A percentile compares a stretch with the other conserved stretches of the same genome.
phyloP scores from a whole-genome alignment of 2,797 vertebrate species.

The Notolepis coatsorum region DNA sequence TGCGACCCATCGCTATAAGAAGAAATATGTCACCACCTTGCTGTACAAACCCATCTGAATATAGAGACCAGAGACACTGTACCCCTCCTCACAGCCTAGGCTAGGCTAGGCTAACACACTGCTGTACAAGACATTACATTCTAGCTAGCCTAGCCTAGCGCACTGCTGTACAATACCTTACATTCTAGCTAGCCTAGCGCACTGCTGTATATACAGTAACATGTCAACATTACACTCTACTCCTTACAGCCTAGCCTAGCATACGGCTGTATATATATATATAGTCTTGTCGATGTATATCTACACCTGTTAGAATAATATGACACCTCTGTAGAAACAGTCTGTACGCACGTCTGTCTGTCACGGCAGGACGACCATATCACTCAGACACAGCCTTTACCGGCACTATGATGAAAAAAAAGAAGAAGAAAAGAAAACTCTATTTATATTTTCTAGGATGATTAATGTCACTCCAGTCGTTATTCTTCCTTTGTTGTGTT shows the following conservation, averaged over 20 bases:
- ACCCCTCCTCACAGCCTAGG: slow-evolving; percentile 7
- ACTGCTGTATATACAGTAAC: too few species aligned
- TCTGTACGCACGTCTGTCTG: too few species aligned
- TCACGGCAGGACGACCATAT: too few species aligned
- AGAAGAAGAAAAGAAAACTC: too few species aligned
- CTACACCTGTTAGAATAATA: neutral
- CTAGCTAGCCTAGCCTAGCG: slow-evolving; percentile 1
- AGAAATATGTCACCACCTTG: slow-evolving; percentile 96
- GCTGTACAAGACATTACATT: slow-evolving; percentile 49
- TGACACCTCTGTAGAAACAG: slow-evolving; percentile 3
- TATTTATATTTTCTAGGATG: slow-evolving; percentile 26
- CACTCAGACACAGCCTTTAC: too few species aligned
- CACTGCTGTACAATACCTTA: neutral
- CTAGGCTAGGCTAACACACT: too few species aligned
- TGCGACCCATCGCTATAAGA: slow-evolving; percentile 96
- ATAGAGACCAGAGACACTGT: neutral
- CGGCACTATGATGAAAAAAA: too few species aligned
- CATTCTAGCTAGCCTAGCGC: too few species aligned
- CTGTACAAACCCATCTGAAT: slow-evolving; percentile 95
- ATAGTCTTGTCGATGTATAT: too few species aligned
- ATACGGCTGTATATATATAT: too few species aligned
- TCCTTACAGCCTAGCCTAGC: too few species aligned
- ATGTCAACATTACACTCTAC: too few species aligned
- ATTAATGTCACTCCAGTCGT: slow-evolving; percentile 2
- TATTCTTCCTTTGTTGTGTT: slow-evolving; percentile 17